Evolutionary conservation across 2,888 invertebrate genomes (phyloP), one percentile per base, ranked within the genome.

Genomic region (Alviniconcha strummeri): DNA sequence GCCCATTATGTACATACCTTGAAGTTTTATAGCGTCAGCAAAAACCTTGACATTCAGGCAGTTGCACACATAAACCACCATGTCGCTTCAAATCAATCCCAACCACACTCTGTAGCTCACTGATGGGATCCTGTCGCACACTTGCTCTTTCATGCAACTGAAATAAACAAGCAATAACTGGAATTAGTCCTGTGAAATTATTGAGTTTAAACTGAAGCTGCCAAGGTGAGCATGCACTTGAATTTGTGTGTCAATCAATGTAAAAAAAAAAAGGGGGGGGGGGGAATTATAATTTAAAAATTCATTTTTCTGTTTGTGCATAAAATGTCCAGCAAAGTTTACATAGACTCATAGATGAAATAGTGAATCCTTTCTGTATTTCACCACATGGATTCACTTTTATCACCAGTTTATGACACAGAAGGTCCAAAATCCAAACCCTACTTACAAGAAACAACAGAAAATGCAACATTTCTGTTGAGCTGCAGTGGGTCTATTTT

Each of bases 21-120:
- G 82, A 9, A 76, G 67, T 69, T 82, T 82, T 6, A 82, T 77
- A 0, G 82, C 82, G 15, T 82, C 82, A 55, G 84, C 85, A 83
- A 81, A 86, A 64, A 86, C 83, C 54, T 75, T 83, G 56, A 86
- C 81, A 84, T 86, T 86, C 56, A 86, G 83, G 67, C 85, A 86
- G 54, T 64, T 67, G 67, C 85, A 86, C 17, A 83, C 71, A 77
- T 83, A 86, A 8, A 84, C 85, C 84, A 86, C 85, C 85, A 86
- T 86, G 83, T 19, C 81, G 71, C n/a, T 80, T 69, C 69, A 67
- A 8, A n/a, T 36, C 15, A 52, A 69, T 64, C 80, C 5, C 78
- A 64, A 36, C n/a, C 11, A 57, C 57, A 19, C 13, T 52, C 78
- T 57, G 52, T 60, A 57, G 36, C 5, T 8, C 64, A 60, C 60